Base-by-base conservation (phyloP, 2,888 invertebrate genomes). In the Entomobrya proxima region DNA sequence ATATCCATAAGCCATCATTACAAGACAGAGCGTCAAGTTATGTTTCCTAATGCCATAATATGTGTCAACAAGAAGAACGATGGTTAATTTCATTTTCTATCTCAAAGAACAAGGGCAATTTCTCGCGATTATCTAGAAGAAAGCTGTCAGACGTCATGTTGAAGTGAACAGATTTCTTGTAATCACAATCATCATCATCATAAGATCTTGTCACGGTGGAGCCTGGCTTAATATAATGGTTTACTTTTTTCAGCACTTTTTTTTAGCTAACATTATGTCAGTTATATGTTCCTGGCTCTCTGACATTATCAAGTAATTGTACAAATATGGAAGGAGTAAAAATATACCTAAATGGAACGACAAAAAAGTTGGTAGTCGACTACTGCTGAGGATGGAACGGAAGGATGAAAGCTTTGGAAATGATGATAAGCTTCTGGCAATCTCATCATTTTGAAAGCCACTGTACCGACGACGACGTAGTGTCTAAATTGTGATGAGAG, bases 61-160 rank as follows among this genome's bases (percentile, higher is more conserved):
- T 13, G 52, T 52, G 32, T 50, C 50, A 52, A 32, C 74, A 72
- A 44, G 72, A 72, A 74, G 52, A 47, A 13, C 24, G 72, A 72
- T 27, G 72, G 72, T 32, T 74, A 74, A 74, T 74, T 74, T 74
- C 50, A 74, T 74, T 52, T 74, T 74, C 27, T 44, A 21, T 47
- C 47, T n/a, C 50, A 50, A 74, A 13, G 32, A 50, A 47, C 50
- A 47, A n/a, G n/a, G 52, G 74, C 32, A n/a, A 18, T 15, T 32
- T 37, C 13, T 64, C 32, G 37, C 64, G 18, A 35, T 35, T 18
- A n/a, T 64, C 9, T 27, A 64, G 50, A 52, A 32, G 35, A 21
- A 72, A 74, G 52, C 74, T 74, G 74, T 74, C 74, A 74, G 69
- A 37, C 35, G 74, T 74, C 74, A 74, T 32, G 74, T 24, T 44